Conservation (phyloP, 2,797 vertebrate genomes). For the Scolopax rusticola region DNA sequence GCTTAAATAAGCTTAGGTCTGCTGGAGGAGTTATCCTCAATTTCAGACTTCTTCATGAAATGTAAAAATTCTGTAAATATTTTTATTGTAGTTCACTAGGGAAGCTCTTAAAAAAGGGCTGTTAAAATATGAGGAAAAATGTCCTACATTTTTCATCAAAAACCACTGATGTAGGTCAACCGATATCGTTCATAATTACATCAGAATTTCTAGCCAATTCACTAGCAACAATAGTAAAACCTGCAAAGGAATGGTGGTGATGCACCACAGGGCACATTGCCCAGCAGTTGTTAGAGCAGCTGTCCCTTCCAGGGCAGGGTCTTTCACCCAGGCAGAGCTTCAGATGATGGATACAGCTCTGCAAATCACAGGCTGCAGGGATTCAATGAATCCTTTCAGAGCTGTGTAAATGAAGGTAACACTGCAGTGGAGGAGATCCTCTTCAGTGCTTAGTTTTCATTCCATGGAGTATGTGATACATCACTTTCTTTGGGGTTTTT, state of each 20-base stretch:
- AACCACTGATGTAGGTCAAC: neutral
- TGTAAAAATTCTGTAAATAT: neutral
- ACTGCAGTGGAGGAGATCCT: neutral
- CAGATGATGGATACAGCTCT: neutral
- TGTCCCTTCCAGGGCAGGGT: neutral
- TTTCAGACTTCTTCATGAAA: neutral
- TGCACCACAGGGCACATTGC: neutral
- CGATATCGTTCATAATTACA: neutral
- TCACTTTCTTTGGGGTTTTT: rapidly evolving
- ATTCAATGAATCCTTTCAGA: neutral
- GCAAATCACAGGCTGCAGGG: neutral
- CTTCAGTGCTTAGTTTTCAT: neutral
- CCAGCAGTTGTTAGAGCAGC: neutral
- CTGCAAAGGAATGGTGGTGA: neutral
- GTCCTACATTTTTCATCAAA: neutral
- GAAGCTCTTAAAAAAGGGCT: neutral
- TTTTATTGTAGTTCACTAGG: neutral
- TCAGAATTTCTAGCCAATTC: neutral
- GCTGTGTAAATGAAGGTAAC: neutral
- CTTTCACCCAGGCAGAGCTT: neutral
- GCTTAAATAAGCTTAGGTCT: neutral
- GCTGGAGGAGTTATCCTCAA: neutral
- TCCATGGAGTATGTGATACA: neutral
- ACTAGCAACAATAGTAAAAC: neutral
- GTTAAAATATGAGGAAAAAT: neutral